These are phyloP conservation scores for Drosophila anceps DNA, from an alignment of 2,888 invertebrate genomes.

Conservation along the genomic window DNA sequence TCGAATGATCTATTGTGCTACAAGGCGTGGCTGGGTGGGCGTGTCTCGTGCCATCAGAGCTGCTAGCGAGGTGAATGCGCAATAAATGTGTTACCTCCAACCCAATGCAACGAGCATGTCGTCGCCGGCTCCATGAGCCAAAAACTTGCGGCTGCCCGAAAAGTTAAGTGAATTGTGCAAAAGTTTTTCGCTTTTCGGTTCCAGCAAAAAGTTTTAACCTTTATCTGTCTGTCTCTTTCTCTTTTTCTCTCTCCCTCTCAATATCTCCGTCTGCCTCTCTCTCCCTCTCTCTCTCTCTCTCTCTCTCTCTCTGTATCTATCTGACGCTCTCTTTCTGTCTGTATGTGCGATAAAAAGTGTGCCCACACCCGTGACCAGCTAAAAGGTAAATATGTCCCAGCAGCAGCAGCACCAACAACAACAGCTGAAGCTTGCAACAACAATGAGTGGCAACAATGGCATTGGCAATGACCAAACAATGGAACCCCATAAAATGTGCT, in stretches of 20 bases:
- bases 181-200: slow-evolving; percentile 73
- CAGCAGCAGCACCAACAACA: slow-evolving; percentile 36
- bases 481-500: slow-evolving; percentile 78
- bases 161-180: slow-evolving; percentile 81
- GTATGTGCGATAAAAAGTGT: slow-evolving; percentile 31
- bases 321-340: slow-evolving; percentile 2
- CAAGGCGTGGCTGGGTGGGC: slow-evolving; percentile 3
- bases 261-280: neutral
- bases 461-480: slow-evolving; percentile 70
- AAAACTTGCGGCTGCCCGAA: slow-evolving; percentile 72
- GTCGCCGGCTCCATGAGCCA: slow-evolving; percentile 32
- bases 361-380: slow-evolving; percentile 42
- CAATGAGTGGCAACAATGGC: slow-evolving; percentile 61
- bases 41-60: slow-evolving; percentile 42
- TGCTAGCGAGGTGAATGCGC: slow-evolving; percentile 59
- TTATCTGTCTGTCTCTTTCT: slow-evolving; percentile 4
- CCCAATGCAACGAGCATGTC: slow-evolving; percentile 26
- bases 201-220: slow-evolving; percentile 62
- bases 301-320: neutral
- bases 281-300: neutral
- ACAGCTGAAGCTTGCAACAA: slow-evolving; percentile 30
- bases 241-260: no score
- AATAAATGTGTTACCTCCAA: slow-evolving; percentile 50
- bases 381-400: slow-evolving; percentile 76
- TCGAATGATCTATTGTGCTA: slow-evolving; percentile 73